Conservation (phyloP, 2,888 invertebrate species). For the Acrocyrtus sp. region DNA sequence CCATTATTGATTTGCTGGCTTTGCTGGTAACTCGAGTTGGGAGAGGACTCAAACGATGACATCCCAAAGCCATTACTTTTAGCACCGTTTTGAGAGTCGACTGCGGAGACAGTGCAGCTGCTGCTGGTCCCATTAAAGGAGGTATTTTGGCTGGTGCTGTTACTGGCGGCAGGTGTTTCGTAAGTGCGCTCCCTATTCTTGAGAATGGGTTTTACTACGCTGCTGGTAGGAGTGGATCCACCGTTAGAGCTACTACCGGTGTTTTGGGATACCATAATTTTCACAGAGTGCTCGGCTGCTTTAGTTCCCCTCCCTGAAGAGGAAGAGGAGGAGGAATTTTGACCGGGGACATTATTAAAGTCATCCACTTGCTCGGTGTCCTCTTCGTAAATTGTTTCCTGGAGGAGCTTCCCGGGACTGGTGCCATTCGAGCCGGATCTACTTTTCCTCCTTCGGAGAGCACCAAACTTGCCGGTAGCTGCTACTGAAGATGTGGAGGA, state of each 20-base stretch:
- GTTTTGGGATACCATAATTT: slow-evolving; percentile 56
- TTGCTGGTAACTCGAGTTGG: too few species aligned
- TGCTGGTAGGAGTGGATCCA: slow-evolving; percentile 14
- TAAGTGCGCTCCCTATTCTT: slow-evolving; percentile 57
- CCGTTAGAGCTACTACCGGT: slow-evolving; percentile 3
- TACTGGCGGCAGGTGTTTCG: slow-evolving; percentile 37
- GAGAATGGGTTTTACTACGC: slow-evolving; percentile 61
- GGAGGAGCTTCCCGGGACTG: slow-evolving; percentile 53
- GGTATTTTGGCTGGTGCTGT: background rate
- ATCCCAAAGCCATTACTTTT: too few species aligned
- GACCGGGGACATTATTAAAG: background rate
- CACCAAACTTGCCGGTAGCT: slow-evolving; percentile 56
- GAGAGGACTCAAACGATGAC: too few species aligned
- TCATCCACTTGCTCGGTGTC: slow-evolving; percentile 13
- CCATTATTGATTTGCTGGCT: background rate
- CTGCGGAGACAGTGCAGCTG: background rate
- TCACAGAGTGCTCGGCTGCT: slow-evolving; percentile 54
- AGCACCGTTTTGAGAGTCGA: too few species aligned
- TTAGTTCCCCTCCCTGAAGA: background rate
- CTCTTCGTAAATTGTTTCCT: slow-evolving; percentile 62
- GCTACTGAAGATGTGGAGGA: slow-evolving; percentile 11
- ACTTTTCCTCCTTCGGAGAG: slow-evolving; percentile 55
- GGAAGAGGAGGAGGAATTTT: slow-evolving; percentile 7
- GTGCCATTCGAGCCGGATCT: slow-evolving; percentile 32
- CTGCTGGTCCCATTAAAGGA: slow-evolving; percentile 2